Evolutionary conservation across 2,888 invertebrate species (phyloP).

Genomic region (Phytoseiulus persimilis): DNA sequence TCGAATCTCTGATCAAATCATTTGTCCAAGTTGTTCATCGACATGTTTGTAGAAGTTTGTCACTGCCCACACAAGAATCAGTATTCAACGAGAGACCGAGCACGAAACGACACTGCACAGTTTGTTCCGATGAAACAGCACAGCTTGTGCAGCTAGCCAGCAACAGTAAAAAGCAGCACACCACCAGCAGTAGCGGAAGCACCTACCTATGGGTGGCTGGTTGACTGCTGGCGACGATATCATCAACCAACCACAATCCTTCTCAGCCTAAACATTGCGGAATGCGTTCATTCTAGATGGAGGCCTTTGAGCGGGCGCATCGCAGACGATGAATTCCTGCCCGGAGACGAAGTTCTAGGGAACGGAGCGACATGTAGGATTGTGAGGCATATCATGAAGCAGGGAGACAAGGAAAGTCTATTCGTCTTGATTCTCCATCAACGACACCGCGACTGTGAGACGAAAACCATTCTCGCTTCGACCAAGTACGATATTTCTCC

Average conservation of each 20-base stretch:
- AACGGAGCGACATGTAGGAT: too few species aligned
- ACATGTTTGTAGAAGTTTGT: neutral
- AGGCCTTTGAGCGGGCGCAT: too few species aligned
- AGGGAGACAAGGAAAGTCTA: too few species aligned
- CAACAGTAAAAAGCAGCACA: neutral
- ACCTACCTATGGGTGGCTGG: neutral
- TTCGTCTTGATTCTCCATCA: too few species aligned
- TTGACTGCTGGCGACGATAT: neutral
- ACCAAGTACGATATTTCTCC: too few species aligned
- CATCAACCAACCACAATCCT: neutral
- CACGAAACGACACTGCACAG: neutral
- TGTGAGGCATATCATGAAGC: too few species aligned
- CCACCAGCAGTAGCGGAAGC: conserved; percentile 5
- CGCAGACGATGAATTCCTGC: too few species aligned
- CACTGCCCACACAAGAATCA: neutral
- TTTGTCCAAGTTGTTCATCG: neutral
- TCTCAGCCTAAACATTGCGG: too few species aligned
- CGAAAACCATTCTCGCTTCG: too few species aligned
- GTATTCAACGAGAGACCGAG: neutral
- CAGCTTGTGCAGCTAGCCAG: neutral
- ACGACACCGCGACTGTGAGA: too few species aligned
- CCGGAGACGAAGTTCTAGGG: too few species aligned
- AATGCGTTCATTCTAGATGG: too few species aligned
- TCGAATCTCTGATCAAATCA: neutral
- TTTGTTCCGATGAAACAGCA: neutral